phyloP scores from a whole-genome alignment of 2,888 invertebrate species.

The Smittia sp. region DNA sequence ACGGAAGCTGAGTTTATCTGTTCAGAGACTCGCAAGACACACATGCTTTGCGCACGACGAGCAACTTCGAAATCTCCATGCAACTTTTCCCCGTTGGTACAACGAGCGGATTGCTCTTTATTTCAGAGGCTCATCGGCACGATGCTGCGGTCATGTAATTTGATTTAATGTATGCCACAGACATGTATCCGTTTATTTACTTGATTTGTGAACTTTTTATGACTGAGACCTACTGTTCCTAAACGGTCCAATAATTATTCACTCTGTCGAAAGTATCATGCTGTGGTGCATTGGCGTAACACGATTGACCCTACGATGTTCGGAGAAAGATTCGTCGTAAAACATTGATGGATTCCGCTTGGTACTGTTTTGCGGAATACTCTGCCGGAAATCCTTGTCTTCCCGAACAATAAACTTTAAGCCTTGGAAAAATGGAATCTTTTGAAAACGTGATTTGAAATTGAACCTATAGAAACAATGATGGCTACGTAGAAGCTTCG shows the following conservation, averaged over 20 bases:
- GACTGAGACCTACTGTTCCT: too few relatives aligned
- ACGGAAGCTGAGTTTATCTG: too few relatives aligned
- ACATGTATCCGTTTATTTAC: constrained; percentile 14
- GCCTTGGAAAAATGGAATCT: neutral
- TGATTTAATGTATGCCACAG: constrained; percentile 21
- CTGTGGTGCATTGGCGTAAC: neutral
- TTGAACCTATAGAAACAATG: neutral
- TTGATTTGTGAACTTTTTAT: constrained; percentile 26
- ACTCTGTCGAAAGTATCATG: neutral
- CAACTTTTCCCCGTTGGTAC: neutral
- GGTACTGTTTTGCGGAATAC: neutral
- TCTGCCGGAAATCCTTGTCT: neutral
- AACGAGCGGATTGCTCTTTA: neutral
- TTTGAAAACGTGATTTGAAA: constrained; percentile 9
- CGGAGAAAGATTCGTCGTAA: neutral
- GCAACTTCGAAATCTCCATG: neutral
- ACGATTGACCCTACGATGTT: neutral
- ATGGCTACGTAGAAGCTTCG: neutral
- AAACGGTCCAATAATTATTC: neutral
- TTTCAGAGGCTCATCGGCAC: neutral
- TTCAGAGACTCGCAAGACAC: neutral
- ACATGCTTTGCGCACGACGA: too few relatives aligned
- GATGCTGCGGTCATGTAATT: constrained; percentile 29
- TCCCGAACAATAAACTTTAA: neutral
- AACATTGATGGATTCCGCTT: neutral